Base-by-base conservation (phyloP, 2,797 vertebrate genomes). In the Allobates femoralis region DNA sequence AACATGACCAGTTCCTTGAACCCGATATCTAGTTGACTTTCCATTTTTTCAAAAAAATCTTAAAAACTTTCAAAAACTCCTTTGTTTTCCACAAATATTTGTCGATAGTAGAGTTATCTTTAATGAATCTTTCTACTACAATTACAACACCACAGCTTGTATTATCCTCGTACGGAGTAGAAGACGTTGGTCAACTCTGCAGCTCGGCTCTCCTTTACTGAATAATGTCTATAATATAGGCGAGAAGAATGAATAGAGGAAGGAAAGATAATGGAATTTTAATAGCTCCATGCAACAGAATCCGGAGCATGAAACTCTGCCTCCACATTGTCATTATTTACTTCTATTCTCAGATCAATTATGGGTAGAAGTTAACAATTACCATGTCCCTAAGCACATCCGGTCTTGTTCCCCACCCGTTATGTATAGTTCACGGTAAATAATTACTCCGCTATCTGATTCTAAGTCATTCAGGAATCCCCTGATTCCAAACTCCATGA, bases 261-360 rank as follows among this genome's bases (percentile, higher is more conserved):
- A 55, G 53, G 15, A 67, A 30, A 28, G 79, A 37, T 82, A 86
- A 86, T 86, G 79, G 23, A 55, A 56, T 86, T 86, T 86, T 86
- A 81, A 86, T 56, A 76, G 85, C 79, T 51, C 66, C 58, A 66
- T 58, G 81, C 66, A 75, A 81, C 69, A 81, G 67, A 86, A 77
- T 37, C 26, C 18, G 19, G 58, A 86, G 73, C 79, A 83, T 71
- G 85, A 83, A 56, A 78, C 78, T 78, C 74, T 41, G 30, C 30
- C 32, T 58, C 34, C 80, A 83, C 10, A 30, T 74, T 69, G 74
- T 34, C 74, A 83, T 87, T 83, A 83, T 87, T 87, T 78, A 83
- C 62, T 56, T 67, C n/a, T 32, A 50, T 83, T 79, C 51, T 60
- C 79, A 71, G 62, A 82, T 87, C 80, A 78, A 51, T 69, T 66